phyloP scores from a whole-genome alignment of 2,797 vertebrate genomes.

The Petrocephalus sullivani region DNA sequence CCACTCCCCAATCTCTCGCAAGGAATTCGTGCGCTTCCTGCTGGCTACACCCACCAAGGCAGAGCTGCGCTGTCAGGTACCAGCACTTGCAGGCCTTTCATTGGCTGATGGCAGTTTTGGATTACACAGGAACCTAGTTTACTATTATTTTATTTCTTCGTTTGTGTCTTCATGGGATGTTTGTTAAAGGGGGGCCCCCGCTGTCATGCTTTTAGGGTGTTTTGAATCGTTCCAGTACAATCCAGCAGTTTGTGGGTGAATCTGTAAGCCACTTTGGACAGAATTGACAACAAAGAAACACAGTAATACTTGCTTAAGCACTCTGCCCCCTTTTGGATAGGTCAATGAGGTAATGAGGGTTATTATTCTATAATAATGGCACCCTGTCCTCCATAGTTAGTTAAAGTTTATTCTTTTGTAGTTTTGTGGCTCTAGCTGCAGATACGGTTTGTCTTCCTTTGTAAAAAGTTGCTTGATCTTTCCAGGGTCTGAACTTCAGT shows the following conservation, averaged over 20 bases:
- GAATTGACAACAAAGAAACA: neutral
- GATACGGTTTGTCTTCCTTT: neutral
- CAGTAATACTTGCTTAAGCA: neutral
- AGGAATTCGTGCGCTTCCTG: conserved; percentile 93
- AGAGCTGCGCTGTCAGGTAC: conserved; percentile 94
- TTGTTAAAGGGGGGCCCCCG: no score
- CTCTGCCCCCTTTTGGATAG: neutral
- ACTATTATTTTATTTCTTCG: neutral
- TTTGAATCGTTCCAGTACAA: neutral
- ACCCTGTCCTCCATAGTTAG: neutral
- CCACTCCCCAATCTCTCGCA: conserved; percentile 93
- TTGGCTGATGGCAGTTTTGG: neutral
- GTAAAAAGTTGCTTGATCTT: neutral
- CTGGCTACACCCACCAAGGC: conserved; percentile 95
- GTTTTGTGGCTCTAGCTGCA: neutral
- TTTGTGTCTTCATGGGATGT: neutral
- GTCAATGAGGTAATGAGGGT: neutral
- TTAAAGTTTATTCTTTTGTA: neutral
- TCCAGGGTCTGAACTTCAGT: conserved; percentile 90
- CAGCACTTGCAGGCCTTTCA: conserved; percentile 43
- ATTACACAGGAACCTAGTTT: neutral
- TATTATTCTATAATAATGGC: neutral
- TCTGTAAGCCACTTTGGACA: neutral
- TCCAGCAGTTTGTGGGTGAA: neutral
- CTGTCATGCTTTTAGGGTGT: neutral